These are phyloP conservation scores for Macroramphosus scolopax DNA, from an alignment of 2,797 vertebrate species.

Conservation along the genomic window DNA sequence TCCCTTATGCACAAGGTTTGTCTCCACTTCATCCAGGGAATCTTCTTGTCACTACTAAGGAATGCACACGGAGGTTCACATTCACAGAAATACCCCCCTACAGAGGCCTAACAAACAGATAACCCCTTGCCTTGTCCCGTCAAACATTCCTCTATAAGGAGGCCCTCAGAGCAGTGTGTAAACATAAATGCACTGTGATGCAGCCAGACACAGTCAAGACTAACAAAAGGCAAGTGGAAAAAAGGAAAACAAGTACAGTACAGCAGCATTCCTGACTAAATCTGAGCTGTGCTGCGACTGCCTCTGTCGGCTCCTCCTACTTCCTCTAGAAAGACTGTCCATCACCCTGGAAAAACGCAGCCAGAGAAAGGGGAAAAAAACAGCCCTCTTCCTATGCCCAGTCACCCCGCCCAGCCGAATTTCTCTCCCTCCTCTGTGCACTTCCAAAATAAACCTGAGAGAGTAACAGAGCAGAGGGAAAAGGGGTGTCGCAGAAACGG, in stretches of 20 bases:
- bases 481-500: conserved; percentile 64
- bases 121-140: conserved; percentile 46
- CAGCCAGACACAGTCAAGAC: conserved; percentile 48
- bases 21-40: conserved; percentile 58
- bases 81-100: conserved; percentile 2
- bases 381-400: conserved; percentile 42
- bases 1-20: conserved; percentile 32
- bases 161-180: conserved; percentile 17
- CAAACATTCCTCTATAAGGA: conserved; percentile 51
- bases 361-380: conserved; percentile 44
- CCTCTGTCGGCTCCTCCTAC: conserved; percentile 68
- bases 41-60: conserved; percentile 69
- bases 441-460: conserved; percentile 80
- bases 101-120: conserved; percentile 32
- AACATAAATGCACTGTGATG: conserved; percentile 26
- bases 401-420: conserved; percentile 69
- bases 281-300: conserved; percentile 63
- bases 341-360: conserved; percentile 63
- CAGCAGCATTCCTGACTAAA: conserved; percentile 78
- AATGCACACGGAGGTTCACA: conserved; percentile 54
- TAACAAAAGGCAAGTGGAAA: conserved; percentile 47
- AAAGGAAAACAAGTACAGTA: conserved; percentile 72
- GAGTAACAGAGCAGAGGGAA: conserved; percentile 54
- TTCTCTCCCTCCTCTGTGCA: conserved; percentile 70
- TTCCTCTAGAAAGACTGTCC: conserved; percentile 70